A percentile compares a stretch with the other conserved stretches of the same genome.
Conservation (phyloP, 2,113 vertebrate genomes). For the Cyphomyrus discorhynchus region DNA sequence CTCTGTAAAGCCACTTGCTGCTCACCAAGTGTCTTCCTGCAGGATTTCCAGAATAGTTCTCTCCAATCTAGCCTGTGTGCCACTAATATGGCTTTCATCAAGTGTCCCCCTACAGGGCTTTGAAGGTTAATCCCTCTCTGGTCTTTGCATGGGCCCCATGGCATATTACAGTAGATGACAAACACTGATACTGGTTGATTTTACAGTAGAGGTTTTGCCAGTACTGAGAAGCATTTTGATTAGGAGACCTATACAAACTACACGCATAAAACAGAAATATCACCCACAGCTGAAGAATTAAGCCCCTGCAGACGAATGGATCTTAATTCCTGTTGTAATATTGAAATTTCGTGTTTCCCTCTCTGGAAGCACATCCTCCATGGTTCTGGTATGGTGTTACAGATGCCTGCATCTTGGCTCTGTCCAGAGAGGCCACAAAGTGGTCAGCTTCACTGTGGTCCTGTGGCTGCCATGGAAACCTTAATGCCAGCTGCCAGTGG, state of each 20-base stretch:
- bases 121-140: constrained; percentile 7
- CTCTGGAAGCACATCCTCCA: neutral
- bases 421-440: neutral
- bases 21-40: neutral
- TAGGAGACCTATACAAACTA: neutral
- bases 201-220: neutral
- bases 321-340: neutral
- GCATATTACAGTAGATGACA: neutral
- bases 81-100: neutral
- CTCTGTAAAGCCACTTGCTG: neutral
- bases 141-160: neutral
- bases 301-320: neutral
- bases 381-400: too few species aligned
- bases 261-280: neutral
- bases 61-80: neutral
- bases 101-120: neutral
- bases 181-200: neutral
- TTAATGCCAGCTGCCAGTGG: neutral
- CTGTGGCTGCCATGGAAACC: neutral
- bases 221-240: neutral
- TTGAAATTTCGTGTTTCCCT: neutral
- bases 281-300: neutral
- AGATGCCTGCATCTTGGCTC: neutral
- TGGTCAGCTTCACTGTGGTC: too few species aligned
- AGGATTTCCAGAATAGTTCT: neutral